Evolutionary conservation across 2,888 invertebrate species (phyloP).

Genomic region (Axea sp.): DNA sequence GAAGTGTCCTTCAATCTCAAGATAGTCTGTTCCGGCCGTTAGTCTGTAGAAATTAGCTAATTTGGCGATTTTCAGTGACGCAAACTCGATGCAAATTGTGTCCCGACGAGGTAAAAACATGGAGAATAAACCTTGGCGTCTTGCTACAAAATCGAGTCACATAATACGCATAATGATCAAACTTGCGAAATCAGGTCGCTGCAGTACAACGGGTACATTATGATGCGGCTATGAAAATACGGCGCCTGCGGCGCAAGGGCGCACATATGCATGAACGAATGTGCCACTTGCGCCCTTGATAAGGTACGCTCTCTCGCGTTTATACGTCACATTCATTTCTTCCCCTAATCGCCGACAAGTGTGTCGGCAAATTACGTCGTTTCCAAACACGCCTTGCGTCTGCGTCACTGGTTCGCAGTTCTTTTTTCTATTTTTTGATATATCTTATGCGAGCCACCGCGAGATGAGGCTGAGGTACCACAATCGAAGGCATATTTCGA

Average conservation of each 20-base stretch:
- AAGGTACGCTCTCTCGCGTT: slow-evolving; percentile 54
- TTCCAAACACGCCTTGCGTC: slow-evolving; percentile 51
- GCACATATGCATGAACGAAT: slow-evolving; percentile 58
- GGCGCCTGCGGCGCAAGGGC: slow-evolving; percentile 51
- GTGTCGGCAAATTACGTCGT: slow-evolving; percentile 39
- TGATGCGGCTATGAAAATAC: slow-evolving; percentile 58
- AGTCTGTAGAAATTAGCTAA: slow-evolving; percentile 73
- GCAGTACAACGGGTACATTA: slow-evolving; percentile 57
- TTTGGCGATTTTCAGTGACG: slow-evolving; percentile 66
- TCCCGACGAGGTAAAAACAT: slow-evolving; percentile 7
- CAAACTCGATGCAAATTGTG: slow-evolving; percentile 50
- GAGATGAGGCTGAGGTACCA: slow-evolving; percentile 64
- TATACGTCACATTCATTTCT: slow-evolving; percentile 60
- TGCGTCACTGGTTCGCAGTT: slow-evolving; percentile 58
- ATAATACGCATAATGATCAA: slow-evolving; percentile 51
- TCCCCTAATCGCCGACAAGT: slow-evolving; percentile 46
- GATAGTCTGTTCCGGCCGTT: slow-evolving; percentile 78
- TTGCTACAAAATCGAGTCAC: slow-evolving; percentile 30
- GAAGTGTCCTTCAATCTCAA: slow-evolving; percentile 70
- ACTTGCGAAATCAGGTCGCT: slow-evolving; percentile 50
- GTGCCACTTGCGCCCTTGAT: slow-evolving; percentile 47
- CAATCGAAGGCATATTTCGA: slow-evolving; percentile 59
- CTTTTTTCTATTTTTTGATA: slow-evolving; percentile 62
- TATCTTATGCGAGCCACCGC: slow-evolving; percentile 55
- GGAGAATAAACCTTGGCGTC: slow-evolving; percentile 35